Conservation (phyloP, 2,797 vertebrate species). For the Oreonectes daqikongensis region DNA sequence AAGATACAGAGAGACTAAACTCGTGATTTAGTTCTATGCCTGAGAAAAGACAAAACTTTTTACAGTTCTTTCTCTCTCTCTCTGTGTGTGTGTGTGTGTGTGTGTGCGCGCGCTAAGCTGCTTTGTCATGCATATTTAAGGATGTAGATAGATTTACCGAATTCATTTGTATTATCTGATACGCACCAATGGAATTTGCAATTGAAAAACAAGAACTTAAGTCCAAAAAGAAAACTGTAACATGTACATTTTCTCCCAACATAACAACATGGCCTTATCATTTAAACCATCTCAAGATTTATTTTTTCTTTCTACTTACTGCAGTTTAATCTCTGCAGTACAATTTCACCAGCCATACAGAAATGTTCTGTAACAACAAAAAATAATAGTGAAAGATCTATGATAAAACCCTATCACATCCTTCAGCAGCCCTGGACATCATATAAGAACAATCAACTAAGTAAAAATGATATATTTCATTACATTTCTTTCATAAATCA, state of each 20-base stretch:
- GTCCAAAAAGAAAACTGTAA: not conserved
- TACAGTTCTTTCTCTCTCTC: constrained; percentile 44
- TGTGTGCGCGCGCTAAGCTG: constrained; percentile 38
- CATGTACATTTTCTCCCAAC: not conserved
- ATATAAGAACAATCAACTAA: not conserved
- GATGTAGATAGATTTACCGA: constrained; percentile 1
- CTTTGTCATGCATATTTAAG: constrained; percentile 24
- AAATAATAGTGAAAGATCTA: not conserved
- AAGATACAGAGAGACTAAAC: constrained; percentile 36
- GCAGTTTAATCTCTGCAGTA: not conserved
- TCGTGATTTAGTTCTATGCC: constrained; percentile 44
- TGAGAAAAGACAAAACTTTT: constrained; percentile 59
- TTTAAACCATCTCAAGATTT: not conserved
- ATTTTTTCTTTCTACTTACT: not conserved
- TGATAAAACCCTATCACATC: not conserved
- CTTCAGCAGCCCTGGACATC: not conserved
- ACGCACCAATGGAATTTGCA: constrained; percentile 14
- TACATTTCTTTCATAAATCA: constrained; percentile 6
- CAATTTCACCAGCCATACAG: not conserved
- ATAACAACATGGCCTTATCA: not conserved
- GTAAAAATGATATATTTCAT: not conserved
- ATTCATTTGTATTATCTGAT: constrained; percentile 18
- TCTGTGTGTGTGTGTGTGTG: constrained; percentile 53
- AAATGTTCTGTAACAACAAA: constrained; percentile 1
- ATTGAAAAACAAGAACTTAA: not conserved